Evolutionary conservation across 2,113 vertebrate species (phyloP).

Genomic region (Dunckerocampus dactyliophorus): DNA sequence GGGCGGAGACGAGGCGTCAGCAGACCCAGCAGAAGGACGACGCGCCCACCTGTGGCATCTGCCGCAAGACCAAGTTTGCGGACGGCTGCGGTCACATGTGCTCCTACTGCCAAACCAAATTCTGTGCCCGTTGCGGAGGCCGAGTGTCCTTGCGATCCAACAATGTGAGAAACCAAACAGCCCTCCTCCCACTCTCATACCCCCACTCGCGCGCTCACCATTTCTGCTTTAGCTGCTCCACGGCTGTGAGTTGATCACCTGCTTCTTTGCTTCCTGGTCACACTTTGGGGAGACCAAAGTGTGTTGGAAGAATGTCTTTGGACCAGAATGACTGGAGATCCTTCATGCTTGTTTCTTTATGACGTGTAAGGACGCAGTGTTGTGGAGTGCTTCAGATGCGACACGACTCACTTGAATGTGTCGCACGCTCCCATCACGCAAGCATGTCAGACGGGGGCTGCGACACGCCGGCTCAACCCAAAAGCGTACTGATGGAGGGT

Average conservation of each 20-base stretch:
- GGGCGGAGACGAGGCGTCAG: constrained; percentile 89
- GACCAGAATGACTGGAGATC: constrained; percentile 9
- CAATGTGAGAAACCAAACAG: constrained; percentile 80
- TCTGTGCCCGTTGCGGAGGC: constrained; percentile 94
- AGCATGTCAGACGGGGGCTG: constrained; percentile 12
- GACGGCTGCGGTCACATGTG: constrained; percentile 96
- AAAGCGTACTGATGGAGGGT: not conserved
- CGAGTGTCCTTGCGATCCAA: constrained; percentile 95
- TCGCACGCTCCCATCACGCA: constrained; percentile 15
- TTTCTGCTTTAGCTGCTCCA: constrained; percentile 21
- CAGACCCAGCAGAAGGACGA: constrained; percentile 93
- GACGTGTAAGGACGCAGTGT: constrained; percentile 11
- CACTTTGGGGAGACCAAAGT: constrained; percentile 59
- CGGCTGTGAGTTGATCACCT: constrained; percentile 35
- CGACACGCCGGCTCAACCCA: not conserved
- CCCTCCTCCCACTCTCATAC: not conserved
- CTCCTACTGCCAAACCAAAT: constrained; percentile 98
- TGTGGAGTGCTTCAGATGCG: constrained; percentile 20
- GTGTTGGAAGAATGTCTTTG: constrained; percentile 42
- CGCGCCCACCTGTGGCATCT: constrained; percentile 95
- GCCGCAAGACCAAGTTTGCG: constrained; percentile 97
- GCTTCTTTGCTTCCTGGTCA: constrained; percentile 42
- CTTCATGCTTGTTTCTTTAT: constrained; percentile 9
- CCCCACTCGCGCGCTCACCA: constrained; percentile 25
- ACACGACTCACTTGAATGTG: constrained; percentile 4